A percentile compares a stretch with the other conserved stretches of the same genome.
phyloP scores from a whole-genome alignment of 30 jellyfish, hydroid and myxozoan species.

The Pelagia noctiluca region DNA sequence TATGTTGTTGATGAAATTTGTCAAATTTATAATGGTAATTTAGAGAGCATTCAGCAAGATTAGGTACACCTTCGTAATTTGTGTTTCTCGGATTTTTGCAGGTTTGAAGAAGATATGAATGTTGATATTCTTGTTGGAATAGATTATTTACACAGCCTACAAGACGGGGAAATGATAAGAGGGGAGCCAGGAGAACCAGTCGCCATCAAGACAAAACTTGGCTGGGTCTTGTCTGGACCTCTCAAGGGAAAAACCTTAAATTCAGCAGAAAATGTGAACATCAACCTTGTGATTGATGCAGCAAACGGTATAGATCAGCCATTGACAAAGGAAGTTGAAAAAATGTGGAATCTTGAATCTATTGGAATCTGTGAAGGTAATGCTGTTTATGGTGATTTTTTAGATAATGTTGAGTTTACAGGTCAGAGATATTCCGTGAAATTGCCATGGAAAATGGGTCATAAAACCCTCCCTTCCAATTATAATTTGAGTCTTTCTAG shows the following conservation, averaged over 20 bases:
- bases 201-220: conserved; percentile 32
- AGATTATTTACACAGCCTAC: conserved; percentile 17
- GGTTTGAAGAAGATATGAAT: conserved; percentile 12
- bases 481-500: too few species aligned
- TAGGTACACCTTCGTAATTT: conserved; percentile 20
- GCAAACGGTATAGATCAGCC: too few species aligned
- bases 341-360: too few species aligned
- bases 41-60: conserved; percentile 3
- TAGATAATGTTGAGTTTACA: too few species aligned
- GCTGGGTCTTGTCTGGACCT: conserved; percentile 39
- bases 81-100: conserved; percentile 66
- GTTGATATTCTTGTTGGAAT: conserved; percentile 48
- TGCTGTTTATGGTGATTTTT: too few species aligned
- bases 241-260: conserved; percentile 30
- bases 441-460: too few species aligned
- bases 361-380: too few species aligned
- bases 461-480: too few species aligned
- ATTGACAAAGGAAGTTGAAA: too few species aligned
- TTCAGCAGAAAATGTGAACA: conserved; percentile 10
- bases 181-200: conserved; percentile 62
- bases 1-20: conserved; percentile 42
- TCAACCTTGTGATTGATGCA: too few species aligned
- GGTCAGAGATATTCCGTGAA: too few species aligned
- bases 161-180: conserved; percentile 21
- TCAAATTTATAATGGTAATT: conserved; percentile 10